Evolutionary conservation across 1,140 invertebrate genomes (phyloP).

Genomic region (Hycleus phaleratus): DNA sequence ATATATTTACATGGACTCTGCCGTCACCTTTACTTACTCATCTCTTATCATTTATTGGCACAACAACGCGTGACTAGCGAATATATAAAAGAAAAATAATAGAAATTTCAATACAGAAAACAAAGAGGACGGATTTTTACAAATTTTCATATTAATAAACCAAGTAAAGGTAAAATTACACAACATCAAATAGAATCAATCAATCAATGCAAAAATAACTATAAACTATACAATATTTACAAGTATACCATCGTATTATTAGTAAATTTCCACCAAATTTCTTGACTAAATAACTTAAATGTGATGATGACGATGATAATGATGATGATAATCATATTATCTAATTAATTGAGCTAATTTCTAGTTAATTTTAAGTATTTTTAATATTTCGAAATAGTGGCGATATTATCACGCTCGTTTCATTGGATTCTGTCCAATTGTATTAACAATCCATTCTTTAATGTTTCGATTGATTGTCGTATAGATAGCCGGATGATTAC

Average conservation of each 20-base stretch:
- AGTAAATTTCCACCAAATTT: background rate
- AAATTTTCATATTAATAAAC: constrained; percentile 2
- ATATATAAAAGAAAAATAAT: constrained; percentile 9
- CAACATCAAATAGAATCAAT: constrained; percentile 6
- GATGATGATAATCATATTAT: background rate
- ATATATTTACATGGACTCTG: constrained; percentile 22
- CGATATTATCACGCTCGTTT: no score
- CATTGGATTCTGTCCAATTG: constrained; percentile 24
- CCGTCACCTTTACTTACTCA: constrained; percentile 16
- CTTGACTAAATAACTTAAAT: constrained; percentile 1
- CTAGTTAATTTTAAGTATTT: background rate
- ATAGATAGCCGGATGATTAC: constrained; percentile 51
- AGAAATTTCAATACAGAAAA: background rate
- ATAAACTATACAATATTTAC: constrained; percentile 18
- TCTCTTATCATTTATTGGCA: constrained; percentile 12
- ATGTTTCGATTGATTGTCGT: constrained; percentile 37
- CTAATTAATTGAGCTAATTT: constrained; percentile 9
- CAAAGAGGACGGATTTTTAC: constrained; percentile 12
- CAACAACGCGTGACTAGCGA: constrained; percentile 23
- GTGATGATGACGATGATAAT: background rate
- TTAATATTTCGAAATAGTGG: no score
- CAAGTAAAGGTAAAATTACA: constrained; percentile 7
- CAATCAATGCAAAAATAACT: constrained; percentile 10
- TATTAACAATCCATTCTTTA: constrained; percentile 37
- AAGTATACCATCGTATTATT: background rate